Evolutionary conservation across 2,888 invertebrate genomes (phyloP), one percentile per base, ranked within the genome.

Genomic region (Caradrina clavipalpis): DNA sequence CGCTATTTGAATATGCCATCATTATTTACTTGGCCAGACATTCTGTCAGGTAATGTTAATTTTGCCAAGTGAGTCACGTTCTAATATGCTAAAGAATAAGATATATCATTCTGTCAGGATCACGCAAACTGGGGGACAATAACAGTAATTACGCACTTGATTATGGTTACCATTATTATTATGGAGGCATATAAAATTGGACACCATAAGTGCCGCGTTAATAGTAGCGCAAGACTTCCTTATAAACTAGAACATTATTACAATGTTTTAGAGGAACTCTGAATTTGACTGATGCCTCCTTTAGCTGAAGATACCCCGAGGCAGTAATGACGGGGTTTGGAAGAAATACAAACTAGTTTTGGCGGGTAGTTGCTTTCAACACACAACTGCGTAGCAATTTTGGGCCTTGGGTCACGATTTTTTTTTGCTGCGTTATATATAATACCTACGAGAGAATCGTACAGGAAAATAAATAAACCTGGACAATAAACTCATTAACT

Each of bases 141-240:
- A 22, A 76, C 70, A 63, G 72, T 74, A 55, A 84, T 84, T 83
- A 79, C 42, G 19, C 53, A 39, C 31, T 55, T 63, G 51, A 53
- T 64, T 58, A 67, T 69, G 49, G 51, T 59, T 35, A 47, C 51
- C 45, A 73, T 71, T 51, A 76, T 57, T 49, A 57, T 59, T 42
- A 65, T 42, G 45, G 60, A 54, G 47, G 54, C 51, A 77, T 56
- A 62, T 73, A 63, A 69, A 66, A 57, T 69, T 63, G 56, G 63
- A 64, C 64, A 75, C 66, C 56, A 65, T 70, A 80, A 78, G 70
- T 70, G 56, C 47, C 31, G 15, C 31, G 58, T 56, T 66, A 62
- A 57, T 63, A n/a, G 39, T 42, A 59, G 53, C 74, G 19, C 69
- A 69, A 80, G 56, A 80, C 71, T 78, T 78, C 81, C 78, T 70